Evolutionary conservation across 2,888 invertebrate genomes (phyloP), one percentile per base, ranked within the genome.

Genomic region (Panopea generosa): DNA sequence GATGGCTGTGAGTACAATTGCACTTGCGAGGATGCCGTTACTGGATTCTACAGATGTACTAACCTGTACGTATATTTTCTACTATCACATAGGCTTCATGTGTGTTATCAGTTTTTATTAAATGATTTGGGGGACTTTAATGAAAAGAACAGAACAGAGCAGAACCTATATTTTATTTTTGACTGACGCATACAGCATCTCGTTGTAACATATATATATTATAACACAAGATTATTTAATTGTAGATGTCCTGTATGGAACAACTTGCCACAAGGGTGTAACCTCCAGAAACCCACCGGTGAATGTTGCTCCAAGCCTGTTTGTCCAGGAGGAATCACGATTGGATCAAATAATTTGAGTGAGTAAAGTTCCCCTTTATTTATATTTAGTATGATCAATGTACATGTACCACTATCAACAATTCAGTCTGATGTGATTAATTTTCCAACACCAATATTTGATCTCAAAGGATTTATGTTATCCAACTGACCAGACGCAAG

Each of bases 251-350:
- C 82, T 24, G 71, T 77, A 18, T 86, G 79, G 79, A 76, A 72
- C 43, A 77, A 77, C 49, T 74, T 88, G n/a, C 87, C 87, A 29
- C 38, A 68, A 18, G 78, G 82, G 3, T 88, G 86, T 69, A 79
- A 71, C 0, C 67, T 87, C n/a, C 73, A 77, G n/a, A 84, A 83
- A 57, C 55, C 56, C 7, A 75, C 82, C 1, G 86, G 86, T 29
- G 82, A 86, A 26, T 88, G 88, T 49, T 88, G 88, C 57, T 74
- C 81, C 40, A 65, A 82, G 47, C 83, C 83, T 18, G 63, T 74
- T 26, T 87, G 87, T 69, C 45, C 22, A 16, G 45, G 43, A 20
- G 52, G 50, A 27, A 26, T 53, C 29, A 20, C 22, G 4, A 29
- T 62, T 29, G 60, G 59, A 57, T 38, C 33, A 26, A 66, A 56